Conservation (phyloP, 2,888 invertebrate species). For the Atethmia centrago region DNA sequence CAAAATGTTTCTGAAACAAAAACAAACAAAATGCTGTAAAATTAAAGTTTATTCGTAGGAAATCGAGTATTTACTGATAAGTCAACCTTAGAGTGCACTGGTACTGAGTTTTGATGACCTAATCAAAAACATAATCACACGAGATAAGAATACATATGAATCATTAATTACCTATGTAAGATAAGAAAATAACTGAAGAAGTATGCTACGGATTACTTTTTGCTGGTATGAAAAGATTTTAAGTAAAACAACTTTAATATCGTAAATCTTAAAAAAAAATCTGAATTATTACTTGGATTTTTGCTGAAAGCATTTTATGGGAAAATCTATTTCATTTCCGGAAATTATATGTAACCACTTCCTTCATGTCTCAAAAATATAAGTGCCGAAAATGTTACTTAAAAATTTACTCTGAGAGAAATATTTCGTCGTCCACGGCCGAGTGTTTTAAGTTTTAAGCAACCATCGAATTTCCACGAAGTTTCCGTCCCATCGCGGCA, state of each 20-base stretch:
- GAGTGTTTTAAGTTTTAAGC: conserved; percentile 67
- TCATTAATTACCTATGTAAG: conserved; percentile 19
- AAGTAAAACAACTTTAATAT: neutral
- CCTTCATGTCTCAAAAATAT: conserved; percentile 24
- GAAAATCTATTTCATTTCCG: conserved; percentile 6
- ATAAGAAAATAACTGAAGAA: neutral
- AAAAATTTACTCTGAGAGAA: conserved; percentile 33
- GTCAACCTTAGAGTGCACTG: neutral
- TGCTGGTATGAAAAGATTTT: neutral
- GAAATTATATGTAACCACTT: conserved; percentile 10
- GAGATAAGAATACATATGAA: conserved; percentile 19
- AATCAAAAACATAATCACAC: conserved; percentile 18
- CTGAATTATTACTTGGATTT: neutral
- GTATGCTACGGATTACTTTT: neutral
- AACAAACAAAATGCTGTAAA: neutral
- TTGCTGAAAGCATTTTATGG: neutral
- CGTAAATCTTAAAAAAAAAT: neutral
- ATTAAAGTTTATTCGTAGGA: neutral
- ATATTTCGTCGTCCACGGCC: conserved; percentile 51
- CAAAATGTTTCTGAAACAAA: neutral
- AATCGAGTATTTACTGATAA: conserved; percentile 9
- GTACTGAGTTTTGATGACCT: conserved; percentile 22
- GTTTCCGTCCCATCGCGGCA: conserved; percentile 71
- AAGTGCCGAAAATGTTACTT: conserved; percentile 29
- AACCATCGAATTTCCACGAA: conserved; percentile 72